A percentile compares a stretch with the other conserved stretches of the same genome.
phyloP scores from a whole-genome alignment of 2,888 invertebrate genomes.

The Beris morrisii region DNA sequence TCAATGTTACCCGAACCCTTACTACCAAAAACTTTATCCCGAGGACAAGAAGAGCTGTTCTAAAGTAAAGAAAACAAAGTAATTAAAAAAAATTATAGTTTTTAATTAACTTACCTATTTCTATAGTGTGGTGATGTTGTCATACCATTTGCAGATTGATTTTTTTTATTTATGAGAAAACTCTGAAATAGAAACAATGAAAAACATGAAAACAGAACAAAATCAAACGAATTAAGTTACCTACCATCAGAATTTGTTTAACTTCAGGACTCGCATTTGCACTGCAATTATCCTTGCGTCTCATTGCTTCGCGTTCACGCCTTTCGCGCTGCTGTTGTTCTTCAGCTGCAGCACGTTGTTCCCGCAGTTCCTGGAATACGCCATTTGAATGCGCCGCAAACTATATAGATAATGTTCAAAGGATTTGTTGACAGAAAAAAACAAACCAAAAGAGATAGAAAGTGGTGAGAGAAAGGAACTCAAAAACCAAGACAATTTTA shows the following conservation, averaged over 20 bases:
- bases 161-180: slow-evolving; percentile 79
- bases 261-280: slow-evolving; percentile 96
- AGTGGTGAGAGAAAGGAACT: slow-evolving; percentile 31
- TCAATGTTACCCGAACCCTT: too few species aligned
- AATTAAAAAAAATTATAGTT: too few species aligned
- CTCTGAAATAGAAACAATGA: slow-evolving; percentile 59
- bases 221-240: slow-evolving; percentile 33
- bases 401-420: slow-evolving; percentile 53
- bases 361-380: slow-evolving; percentile 77
- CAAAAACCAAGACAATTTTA: too few species aligned
- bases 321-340: slow-evolving; percentile 78
- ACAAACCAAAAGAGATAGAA: slow-evolving; percentile 33
- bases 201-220: slow-evolving; percentile 11
- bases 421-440: slow-evolving; percentile 46
- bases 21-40: too few species aligned
- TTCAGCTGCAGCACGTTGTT: slow-evolving; percentile 78
- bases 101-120: slow-evolving; percentile 66
- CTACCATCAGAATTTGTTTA: slow-evolving; percentile 89
- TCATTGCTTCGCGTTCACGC: slow-evolving; percentile 82
- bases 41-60: too few species aligned
- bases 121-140: slow-evolving; percentile 71
- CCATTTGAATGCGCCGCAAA: slow-evolving; percentile 58
- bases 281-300: slow-evolving; percentile 94
- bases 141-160: slow-evolving; percentile 73
- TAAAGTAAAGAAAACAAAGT: too few species aligned